Evolutionary conservation across 2,113 vertebrate genomes (phyloP).

Genomic region (Catharus fuscescens): DNA sequence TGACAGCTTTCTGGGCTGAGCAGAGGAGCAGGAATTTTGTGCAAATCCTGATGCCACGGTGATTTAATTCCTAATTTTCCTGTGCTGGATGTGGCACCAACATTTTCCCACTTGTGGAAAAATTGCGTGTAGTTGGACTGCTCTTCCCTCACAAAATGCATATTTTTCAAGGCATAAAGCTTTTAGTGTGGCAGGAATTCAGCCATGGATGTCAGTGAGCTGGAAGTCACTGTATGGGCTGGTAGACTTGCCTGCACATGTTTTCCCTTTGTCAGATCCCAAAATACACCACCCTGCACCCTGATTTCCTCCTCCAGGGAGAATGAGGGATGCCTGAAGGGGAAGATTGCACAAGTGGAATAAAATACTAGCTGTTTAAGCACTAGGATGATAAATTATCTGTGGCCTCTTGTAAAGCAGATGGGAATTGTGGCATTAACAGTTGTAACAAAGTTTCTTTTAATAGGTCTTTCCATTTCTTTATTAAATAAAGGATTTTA

Average conservation of each 20-base stretch:
- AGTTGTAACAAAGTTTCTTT: background rate
- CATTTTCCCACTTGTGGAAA: background rate
- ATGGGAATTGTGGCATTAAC: background rate
- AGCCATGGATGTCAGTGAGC: background rate
- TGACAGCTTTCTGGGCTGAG: background rate
- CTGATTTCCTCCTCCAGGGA: background rate
- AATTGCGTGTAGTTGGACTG: background rate
- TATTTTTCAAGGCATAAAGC: background rate
- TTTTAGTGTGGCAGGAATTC: background rate
- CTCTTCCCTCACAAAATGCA: background rate
- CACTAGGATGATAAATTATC: background rate
- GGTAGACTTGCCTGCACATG: background rate
- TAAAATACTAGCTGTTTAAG: background rate
- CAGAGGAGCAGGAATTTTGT: background rate
- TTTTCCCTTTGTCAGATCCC: constrained; percentile 1
- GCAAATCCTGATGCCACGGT: rapidly evolving
- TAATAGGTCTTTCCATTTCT: background rate
- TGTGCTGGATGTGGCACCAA: background rate
- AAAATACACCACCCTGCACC: background rate
- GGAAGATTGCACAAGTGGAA: background rate
- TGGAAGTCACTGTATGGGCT: background rate
- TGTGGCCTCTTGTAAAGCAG: background rate
- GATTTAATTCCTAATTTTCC: background rate
- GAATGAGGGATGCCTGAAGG: background rate
- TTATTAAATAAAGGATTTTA: background rate